Conservation (phyloP, 2,888 invertebrate genomes). For the Coremacera marginata region DNA sequence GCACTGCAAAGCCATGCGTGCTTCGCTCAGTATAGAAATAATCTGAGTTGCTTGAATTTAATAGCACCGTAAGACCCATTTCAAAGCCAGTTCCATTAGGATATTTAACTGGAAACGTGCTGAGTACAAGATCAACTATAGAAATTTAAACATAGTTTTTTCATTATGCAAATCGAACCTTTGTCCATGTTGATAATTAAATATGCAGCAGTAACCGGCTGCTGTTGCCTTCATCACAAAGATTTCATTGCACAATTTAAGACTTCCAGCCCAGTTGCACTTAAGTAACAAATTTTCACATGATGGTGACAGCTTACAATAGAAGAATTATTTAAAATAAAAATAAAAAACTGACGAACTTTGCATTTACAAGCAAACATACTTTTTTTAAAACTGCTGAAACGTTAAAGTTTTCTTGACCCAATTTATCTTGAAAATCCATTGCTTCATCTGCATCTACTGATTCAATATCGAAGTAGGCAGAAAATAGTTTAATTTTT, state of each 20-base stretch:
- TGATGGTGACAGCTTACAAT: constrained; percentile 52
- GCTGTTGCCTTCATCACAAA: constrained; percentile 48
- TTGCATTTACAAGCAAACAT: background rate
- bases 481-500: constrained; percentile 52
- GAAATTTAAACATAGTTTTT: background rate
- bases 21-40: constrained; percentile 51
- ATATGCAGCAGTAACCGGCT: constrained; percentile 58
- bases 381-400: constrained; percentile 9
- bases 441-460: constrained; percentile 49
- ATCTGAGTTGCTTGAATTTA: constrained; percentile 57
- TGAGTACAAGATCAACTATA: background rate
- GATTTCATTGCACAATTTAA: constrained; percentile 51
- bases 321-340: background rate
- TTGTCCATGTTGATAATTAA: constrained; percentile 50
- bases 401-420: constrained; percentile 30
- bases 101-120: constrained; percentile 20
- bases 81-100: constrained; percentile 42
- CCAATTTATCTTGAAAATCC: constrained; percentile 47
- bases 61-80: constrained; percentile 50
- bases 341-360: background rate
- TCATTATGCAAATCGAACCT: too few species aligned
- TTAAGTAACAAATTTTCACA: constrained; percentile 55
- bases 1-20: constrained; percentile 51
- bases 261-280: constrained; percentile 51
- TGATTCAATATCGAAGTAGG: constrained; percentile 48